Evolutionary conservation across 2,888 invertebrate species (phyloP), one percentile per base, ranked within the genome.

Genomic region (Agrochola lychnidis): DNA sequence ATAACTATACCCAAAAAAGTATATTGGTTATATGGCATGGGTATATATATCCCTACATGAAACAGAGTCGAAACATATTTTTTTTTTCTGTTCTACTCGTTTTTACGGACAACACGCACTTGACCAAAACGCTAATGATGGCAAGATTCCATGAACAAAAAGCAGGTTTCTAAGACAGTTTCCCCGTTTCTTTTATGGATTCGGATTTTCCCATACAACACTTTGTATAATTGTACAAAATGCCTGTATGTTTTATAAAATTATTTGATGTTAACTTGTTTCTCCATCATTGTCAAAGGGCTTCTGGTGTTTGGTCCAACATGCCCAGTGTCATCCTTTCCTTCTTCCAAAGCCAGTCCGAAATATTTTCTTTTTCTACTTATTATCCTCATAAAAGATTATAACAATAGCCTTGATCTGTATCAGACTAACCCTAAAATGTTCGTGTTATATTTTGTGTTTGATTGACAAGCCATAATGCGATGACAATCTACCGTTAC

Each of bases 381-480:
- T 25, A n/a, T 40, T 16, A 4, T 40, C 40, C 2, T 40, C 40
- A 2, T 40, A n/a, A 40, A 42, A 9, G 5, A 66, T 66, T 45
- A 25, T n/a, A 48, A 67, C 4, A 36, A 0, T 16, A 7, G 16
- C 40, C 16, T 80, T 64, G 30, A 22, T 56, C 12, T 42, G 0
- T 48, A 57, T 36, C 48, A 67, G 19, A 16, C 4, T 56, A 14
- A 42, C 36, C 51, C 42, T 36, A 42, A 74, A 69, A 66, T 56
- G 16, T 63, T 68, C 40, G n/a, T n/a, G 25, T 51, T 30, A 59
- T 9, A 25, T 51, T 48, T 51, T 42, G 0, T 48, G 10, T 36
- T 12, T 79, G 73, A 79, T 53, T 73, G 81, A 80, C 81, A 76
- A 70, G 57, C 19, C 56, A 42, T 80, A 67, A 84, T 74, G 70